These are phyloP conservation scores for Cyclura pinguis DNA, from an alignment of 2,797 vertebrate genomes.

Conservation along the genomic window DNA sequence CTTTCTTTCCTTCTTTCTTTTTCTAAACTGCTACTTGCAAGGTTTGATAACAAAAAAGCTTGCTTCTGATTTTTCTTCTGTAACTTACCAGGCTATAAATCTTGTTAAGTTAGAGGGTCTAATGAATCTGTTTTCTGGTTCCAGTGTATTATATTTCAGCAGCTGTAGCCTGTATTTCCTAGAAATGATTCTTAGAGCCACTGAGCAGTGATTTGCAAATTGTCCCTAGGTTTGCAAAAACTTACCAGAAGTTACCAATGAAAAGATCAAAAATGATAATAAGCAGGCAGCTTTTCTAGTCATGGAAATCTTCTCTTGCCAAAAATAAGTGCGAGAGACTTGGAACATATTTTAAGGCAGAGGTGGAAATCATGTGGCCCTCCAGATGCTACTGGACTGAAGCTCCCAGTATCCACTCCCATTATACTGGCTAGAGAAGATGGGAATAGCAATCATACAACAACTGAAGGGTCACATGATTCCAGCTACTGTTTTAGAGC, in stretches of 20 bases:
- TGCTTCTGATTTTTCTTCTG: slow-evolving; percentile 6
- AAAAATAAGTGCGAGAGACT: too few species aligned
- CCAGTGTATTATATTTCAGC: slow-evolving; percentile 47
- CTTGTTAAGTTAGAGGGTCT: slow-evolving; percentile 38
- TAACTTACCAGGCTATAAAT: slow-evolving; percentile 41
- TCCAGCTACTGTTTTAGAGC: too few species aligned
- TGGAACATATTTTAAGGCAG: too few species aligned
- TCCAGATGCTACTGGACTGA: too few species aligned
- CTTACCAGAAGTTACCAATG: not conserved
- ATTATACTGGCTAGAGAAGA: too few species aligned
- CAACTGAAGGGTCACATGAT: too few species aligned
- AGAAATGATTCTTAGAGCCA: slow-evolving; percentile 45
- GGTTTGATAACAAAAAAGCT: slow-evolving; percentile 44
- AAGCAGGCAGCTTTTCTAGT: not conserved
- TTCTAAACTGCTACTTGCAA: slow-evolving; percentile 3
- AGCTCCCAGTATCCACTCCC: too few species aligned
- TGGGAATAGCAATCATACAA: too few species aligned
- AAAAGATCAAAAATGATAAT: not conserved
- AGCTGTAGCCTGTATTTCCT: slow-evolving; percentile 47
- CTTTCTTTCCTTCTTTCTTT: slow-evolving; percentile 6
- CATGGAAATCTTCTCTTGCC: not conserved
- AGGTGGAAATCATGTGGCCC: too few species aligned
- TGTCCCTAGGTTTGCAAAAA: not conserved
- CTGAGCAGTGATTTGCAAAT: not conserved
- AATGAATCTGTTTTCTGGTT: slow-evolving; percentile 56